Percentiles rank a stretch among this genome's conserved stretches.
Evolutionary conservation across 2,797 vertebrate species (phyloP).

Genomic region (Monodelphis domestica): DNA sequence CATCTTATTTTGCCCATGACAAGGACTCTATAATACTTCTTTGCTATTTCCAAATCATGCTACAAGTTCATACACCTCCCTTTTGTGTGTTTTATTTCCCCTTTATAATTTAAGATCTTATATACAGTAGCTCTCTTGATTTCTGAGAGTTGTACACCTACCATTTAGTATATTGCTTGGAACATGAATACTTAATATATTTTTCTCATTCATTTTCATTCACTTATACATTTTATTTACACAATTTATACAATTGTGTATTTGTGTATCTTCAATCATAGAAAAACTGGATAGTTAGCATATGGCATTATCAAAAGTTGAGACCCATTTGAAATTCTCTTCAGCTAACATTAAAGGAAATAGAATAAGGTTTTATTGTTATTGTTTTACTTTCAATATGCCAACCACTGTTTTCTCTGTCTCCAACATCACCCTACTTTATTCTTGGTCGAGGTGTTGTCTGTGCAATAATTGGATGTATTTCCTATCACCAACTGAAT

Average conservation of each 20-base stretch:
- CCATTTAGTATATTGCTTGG: neutral
- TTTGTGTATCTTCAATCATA: no score
- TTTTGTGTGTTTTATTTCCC: neutral
- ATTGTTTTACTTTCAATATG: neutral
- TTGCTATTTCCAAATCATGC: neutral
- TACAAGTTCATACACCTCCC: neutral
- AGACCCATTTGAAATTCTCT: neutral
- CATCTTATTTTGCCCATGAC: neutral
- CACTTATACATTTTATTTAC: no score
- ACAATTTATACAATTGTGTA: no score
- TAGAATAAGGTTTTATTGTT: neutral
- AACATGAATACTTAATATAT: neutral
- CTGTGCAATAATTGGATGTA: neutral
- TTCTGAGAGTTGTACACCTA: neutral
- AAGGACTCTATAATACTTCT: neutral
- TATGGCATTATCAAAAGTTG: neutral
- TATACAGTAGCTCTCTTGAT: neutral
- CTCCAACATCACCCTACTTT: neutral
- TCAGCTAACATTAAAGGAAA: neutral
- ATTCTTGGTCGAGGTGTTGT: neutral
- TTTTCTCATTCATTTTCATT: no score
- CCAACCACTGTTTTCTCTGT: neutral
- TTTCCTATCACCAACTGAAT: neutral
- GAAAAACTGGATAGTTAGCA: no score
- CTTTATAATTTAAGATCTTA: neutral